Evolutionary conservation across 2,113 vertebrate species (phyloP), one percentile per base, ranked within the genome.

Genomic region (Indri indri): DNA sequence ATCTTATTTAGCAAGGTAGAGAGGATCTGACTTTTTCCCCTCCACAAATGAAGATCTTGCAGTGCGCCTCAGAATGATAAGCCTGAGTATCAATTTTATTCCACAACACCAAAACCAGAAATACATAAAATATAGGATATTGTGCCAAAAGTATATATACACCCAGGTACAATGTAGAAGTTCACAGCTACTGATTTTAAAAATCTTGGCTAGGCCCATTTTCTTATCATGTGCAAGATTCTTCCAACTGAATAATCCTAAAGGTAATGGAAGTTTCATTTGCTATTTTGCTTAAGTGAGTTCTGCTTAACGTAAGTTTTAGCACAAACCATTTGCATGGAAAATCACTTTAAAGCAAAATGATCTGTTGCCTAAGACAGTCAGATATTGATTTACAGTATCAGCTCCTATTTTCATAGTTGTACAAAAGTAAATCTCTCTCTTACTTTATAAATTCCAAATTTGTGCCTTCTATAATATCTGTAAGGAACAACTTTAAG

Each of bases 261-360:
- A 42, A 32, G 18, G 23, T 23, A 80, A 45, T 47, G 12, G 40
- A 45, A 66, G n/a, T 22, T 91, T 37, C 40, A 42, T 66, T 79
- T 73, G n/a, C 40, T 89, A 74, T 74, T 92, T 88, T 79, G 8
- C 34, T 79, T 25, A 86, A 89, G n/a, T 57, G 50, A 93, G 20
- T 66, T 82, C 34, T 57, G 81, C 23, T n/a, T 40, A 68, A 11
- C 32, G 50, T 27, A 71, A 84, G 12, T 68, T 45, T 54, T 45
- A 90, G 20, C 71, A 61, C 2, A 66, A 1, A 30, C 8, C 59
- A 91, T 50, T 79, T 90, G 10, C 27, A 79, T 37, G 45, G 18
- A 77, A 96, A 96, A 57, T 42, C 34, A 74, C 71, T 83, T 68
- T 81, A 80, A 83, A 87, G 40, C 70, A 88, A 91, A 94, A 76